These are phyloP conservation scores for Palythoa grandiflora DNA, from an alignment of 92 coral and sea anemone species.

Conservation along the genomic window DNA sequence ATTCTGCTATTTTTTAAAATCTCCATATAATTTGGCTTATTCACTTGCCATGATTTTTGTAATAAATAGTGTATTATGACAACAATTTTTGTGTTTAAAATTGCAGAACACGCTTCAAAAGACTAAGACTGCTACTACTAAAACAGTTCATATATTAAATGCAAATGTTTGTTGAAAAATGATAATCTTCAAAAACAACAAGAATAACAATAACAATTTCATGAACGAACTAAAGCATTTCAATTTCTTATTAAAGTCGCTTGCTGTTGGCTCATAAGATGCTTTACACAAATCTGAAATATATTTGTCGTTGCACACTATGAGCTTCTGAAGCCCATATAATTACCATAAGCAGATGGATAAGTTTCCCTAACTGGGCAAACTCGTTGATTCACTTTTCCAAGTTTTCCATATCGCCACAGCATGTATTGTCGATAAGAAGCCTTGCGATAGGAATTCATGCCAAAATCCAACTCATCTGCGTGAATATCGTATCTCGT, in stretches of 20 bases:
- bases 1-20: not conserved
- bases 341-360: conserved; percentile 54
- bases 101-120: not conserved
- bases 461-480: conserved; percentile 58
- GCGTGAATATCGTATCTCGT: conserved; percentile 72
- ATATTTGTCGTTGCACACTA: conserved; percentile 6
- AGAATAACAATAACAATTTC: too few species aligned
- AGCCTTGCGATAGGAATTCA: conserved; percentile 62
- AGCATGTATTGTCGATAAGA: conserved; percentile 58
- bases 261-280: not conserved
- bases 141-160: too few species aligned
- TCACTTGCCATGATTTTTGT: not conserved
- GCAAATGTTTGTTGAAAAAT: too few species aligned
- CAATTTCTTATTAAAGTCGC: not conserved
- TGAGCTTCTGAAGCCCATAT: conserved; percentile 51
- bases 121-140: not conserved
- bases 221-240: not conserved
- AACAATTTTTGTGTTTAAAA: too few species aligned
- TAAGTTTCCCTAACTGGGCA: conserved; percentile 35
- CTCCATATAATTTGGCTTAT: not conserved
- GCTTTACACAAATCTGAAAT: conserved; percentile 20
- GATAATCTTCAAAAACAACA: not conserved
- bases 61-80: too few species aligned
- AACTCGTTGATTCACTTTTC: conserved; percentile 51
- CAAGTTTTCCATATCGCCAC: conserved; percentile 51